These are phyloP conservation scores for Apeira syringaria DNA, from an alignment of 2,888 invertebrate species.

Conservation along the genomic window DNA sequence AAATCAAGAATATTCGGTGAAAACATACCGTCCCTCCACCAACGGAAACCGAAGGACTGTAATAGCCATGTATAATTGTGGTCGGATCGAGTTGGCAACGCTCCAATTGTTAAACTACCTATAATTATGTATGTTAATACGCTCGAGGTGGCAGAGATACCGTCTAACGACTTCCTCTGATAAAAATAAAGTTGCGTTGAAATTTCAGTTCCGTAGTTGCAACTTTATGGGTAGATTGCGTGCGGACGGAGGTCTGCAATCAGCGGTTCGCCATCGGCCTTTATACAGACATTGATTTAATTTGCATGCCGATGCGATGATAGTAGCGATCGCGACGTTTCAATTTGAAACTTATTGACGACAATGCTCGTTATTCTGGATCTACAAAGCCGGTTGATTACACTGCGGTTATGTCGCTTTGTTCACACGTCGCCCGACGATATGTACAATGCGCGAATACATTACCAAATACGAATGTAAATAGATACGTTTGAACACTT, in stretches of 20 bases:
- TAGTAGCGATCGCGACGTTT: constrained; percentile 52
- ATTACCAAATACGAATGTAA: too few species aligned
- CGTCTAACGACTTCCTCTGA: constrained; percentile 82
- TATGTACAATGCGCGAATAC: too few species aligned
- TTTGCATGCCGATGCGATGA: constrained; percentile 69
- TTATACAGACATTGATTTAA: constrained; percentile 81
- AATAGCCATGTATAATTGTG: constrained; percentile 66
- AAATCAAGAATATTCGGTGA: constrained; percentile 51
- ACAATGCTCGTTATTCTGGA: constrained; percentile 18
- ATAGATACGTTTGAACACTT: too few species aligned
- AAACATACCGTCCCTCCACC: constrained; percentile 62
- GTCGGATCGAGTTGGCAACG: constrained; percentile 68
- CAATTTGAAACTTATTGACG: constrained; percentile 34
- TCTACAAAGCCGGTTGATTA: constrained; percentile 22
- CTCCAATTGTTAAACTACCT: constrained; percentile 78
- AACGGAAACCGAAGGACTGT: constrained; percentile 70
- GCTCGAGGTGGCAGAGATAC: constrained; percentile 77
- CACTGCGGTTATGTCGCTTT: constrained; percentile 3
- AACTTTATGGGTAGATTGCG: constrained; percentile 80
- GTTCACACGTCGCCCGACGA: too few species aligned
- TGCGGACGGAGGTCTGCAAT: constrained; percentile 64
- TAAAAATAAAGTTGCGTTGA: constrained; percentile 83
- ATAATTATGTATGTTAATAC: constrained; percentile 82
- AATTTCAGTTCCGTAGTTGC: constrained; percentile 80
- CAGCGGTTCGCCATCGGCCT: constrained; percentile 67